phyloP scores from a whole-genome alignment of 1,140 invertebrate genomes.

The Calephelis nemesis region DNA sequence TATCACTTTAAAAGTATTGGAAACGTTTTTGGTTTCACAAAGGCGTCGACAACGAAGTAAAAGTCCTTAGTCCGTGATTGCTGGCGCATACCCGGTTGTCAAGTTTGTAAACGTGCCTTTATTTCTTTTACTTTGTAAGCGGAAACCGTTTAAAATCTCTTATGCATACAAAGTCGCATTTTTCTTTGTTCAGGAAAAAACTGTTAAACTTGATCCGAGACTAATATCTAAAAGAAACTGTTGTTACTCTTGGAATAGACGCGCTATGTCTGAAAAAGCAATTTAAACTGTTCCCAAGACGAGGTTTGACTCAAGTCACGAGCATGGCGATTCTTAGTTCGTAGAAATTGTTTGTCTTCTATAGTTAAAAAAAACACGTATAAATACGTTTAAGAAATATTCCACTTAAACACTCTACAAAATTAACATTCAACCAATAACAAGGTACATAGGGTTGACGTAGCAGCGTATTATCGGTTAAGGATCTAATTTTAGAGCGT shows the following conservation, averaged over 20 bases:
- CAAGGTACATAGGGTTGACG: too few species aligned
- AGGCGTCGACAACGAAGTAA: too few species aligned
- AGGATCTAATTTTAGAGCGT: too few species aligned
- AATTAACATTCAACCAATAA: too few species aligned
- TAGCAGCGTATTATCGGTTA: too few species aligned
- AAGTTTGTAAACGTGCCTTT: background rate
- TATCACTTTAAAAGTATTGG: too few species aligned
- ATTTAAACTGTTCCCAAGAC: conserved; percentile 64
- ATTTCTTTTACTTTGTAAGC: conserved; percentile 2
- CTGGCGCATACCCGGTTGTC: background rate
- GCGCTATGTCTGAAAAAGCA: conserved; percentile 67
- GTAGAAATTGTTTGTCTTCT: too few species aligned
- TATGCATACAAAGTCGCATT: conserved; percentile 36
- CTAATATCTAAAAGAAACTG: conserved; percentile 60
- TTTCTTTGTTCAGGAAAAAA: conserved; percentile 44
- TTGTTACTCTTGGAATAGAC: conserved; percentile 59
- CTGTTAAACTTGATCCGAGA: conserved; percentile 59
- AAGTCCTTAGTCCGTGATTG: too few species aligned
- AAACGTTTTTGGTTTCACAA: too few species aligned
- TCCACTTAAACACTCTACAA: too few species aligned
- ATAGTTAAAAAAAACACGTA: too few species aligned
- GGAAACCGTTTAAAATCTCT: conserved; percentile 25
- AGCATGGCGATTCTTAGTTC: conserved; percentile 12
- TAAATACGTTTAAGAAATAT: too few species aligned
- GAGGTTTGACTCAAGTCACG: conserved; percentile 32